Conservation (phyloP, 2,888 invertebrate genomes). For the Ethmia dodecea region DNA sequence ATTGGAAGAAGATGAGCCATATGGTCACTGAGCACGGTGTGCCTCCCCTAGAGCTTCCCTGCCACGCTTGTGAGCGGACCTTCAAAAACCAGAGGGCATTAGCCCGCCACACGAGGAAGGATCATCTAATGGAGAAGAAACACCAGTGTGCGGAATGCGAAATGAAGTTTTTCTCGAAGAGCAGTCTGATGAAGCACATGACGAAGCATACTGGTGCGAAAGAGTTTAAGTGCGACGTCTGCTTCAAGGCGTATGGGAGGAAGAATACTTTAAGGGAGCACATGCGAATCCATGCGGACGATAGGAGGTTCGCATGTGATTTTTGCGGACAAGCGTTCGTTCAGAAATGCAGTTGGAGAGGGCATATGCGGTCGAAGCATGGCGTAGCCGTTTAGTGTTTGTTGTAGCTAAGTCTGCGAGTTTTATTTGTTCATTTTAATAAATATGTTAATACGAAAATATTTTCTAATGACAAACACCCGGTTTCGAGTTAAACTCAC, state of each 20-base stretch:
- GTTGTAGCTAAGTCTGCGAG: too few relatives aligned
- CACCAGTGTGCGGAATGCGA: constrained; percentile 62
- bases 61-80: constrained; percentile 44
- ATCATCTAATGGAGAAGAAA: constrained; percentile 53
- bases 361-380: constrained; percentile 51
- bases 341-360: constrained; percentile 46
- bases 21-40: constrained; percentile 44
- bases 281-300: constrained; percentile 22
- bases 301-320: constrained; percentile 20
- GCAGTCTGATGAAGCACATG: constrained; percentile 38
- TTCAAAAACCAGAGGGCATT: constrained; percentile 40
- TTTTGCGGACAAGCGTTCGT: constrained; percentile 30
- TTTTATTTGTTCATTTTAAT: too few relatives aligned
- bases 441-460: too few relatives aligned
- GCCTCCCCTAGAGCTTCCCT: constrained; percentile 33
- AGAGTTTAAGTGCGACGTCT: constrained; percentile 44
- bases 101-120: constrained; percentile 41
- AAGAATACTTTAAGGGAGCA: constrained; percentile 39
- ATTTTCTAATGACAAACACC: too few relatives aligned
- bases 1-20: constrained; percentile 45
- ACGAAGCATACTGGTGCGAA: constrained; percentile 42
- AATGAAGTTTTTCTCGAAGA: constrained; percentile 41
- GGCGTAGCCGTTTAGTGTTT: constrained; percentile 20
- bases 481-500: too few relatives aligned
- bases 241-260: constrained; percentile 41